Base-by-base conservation (phyloP, 2,113 vertebrate species). In the Platycercus adscitus region DNA sequence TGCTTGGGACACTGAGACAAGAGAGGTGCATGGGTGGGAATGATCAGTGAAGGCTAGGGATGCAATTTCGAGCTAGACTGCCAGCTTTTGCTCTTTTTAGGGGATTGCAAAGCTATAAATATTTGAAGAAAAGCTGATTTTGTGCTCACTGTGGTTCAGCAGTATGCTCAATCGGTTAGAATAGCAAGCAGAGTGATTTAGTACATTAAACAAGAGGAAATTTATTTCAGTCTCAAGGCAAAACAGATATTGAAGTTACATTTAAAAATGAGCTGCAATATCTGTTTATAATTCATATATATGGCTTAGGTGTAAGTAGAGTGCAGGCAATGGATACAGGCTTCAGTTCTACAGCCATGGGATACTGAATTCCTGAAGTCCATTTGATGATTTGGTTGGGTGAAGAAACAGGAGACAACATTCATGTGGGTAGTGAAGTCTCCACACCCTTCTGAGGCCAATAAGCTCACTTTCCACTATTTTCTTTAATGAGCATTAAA, bases 111-210 rank as follows among this genome's bases (percentile, higher is more conserved):
- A 76, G 50, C 29, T 21, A 17, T 44, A 28, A 4, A 8, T 50
- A 17, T 81, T 66, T 58, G 25, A 47, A 78, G 33, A 75, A 89
- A 64, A 31, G 9, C 47, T 60, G 29, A 31, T 47, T 89, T 86
- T 81, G 20, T 80, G 24, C 71, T 91, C 79, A 65, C 85, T 94
- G 71, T 84, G 88, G 78, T 95, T 95, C 85, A 52, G 92, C 81
- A 85, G 63, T 77, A 58, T 84, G 78, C 46, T 93, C 85, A 73
- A 88, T 92, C 58, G 65, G 52, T 91, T 75, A 92, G 65, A 96
- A 91, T 52, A 83, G 75, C 52, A 68, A 86, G 88, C 35, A 97
- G 37, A 81, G 19, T 72, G 82, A 89, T 95, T 95, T 72, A 52
- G n/a, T 37, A 47, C 49, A 39, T n/a, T 41, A 73, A 81, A 80